A percentile compares a stretch with the other conserved stretches of the same genome.
phyloP scores from a whole-genome alignment of 2,113 vertebrate genomes.

The Cyprinodon brontotheroides region DNA sequence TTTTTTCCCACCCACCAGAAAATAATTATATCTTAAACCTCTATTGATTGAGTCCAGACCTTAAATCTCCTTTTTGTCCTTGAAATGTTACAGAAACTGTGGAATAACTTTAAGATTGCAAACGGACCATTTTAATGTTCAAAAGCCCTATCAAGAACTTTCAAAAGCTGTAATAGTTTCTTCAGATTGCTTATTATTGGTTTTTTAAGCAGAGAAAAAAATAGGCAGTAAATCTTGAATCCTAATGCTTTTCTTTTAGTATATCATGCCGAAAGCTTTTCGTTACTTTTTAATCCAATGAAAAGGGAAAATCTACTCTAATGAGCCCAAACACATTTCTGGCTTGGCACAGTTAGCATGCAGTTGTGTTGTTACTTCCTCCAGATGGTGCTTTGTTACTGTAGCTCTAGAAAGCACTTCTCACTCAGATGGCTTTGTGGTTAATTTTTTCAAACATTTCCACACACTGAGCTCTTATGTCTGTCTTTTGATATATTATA shows the following conservation, averaged over 20 bases:
- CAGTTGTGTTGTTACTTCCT: constrained; percentile 40
- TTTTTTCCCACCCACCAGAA: constrained; percentile 41
- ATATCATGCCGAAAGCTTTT: constrained; percentile 55
- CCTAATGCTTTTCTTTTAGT: constrained; percentile 49
- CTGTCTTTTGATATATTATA: constrained; percentile 45
- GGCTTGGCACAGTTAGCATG: constrained; percentile 14
- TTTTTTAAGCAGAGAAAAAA: constrained; percentile 31
- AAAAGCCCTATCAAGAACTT: constrained; percentile 46
- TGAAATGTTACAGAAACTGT: constrained; percentile 83
- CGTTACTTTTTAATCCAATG: constrained; percentile 38
- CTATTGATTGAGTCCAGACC: constrained; percentile 85
- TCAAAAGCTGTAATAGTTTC: constrained; percentile 29
- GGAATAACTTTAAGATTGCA: constrained; percentile 71
- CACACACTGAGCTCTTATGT: constrained; percentile 48
- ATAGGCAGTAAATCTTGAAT: constrained; percentile 34
- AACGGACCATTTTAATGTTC: constrained; percentile 71
- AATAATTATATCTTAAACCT: constrained; percentile 62
- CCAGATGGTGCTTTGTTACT: constrained; percentile 60
- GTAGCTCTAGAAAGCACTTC: constrained; percentile 34
- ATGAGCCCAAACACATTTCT: constrained; percentile 7
- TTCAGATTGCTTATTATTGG: constrained; percentile 34
- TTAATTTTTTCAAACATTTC: constrained; percentile 37
- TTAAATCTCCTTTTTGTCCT: constrained; percentile 83
- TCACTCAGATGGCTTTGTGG: constrained; percentile 19
- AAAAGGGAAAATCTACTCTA: constrained; percentile 43